These are phyloP conservation scores for Leucophenga varia DNA, from an alignment of 1,140 invertebrate genomes.

Conservation along the genomic window DNA sequence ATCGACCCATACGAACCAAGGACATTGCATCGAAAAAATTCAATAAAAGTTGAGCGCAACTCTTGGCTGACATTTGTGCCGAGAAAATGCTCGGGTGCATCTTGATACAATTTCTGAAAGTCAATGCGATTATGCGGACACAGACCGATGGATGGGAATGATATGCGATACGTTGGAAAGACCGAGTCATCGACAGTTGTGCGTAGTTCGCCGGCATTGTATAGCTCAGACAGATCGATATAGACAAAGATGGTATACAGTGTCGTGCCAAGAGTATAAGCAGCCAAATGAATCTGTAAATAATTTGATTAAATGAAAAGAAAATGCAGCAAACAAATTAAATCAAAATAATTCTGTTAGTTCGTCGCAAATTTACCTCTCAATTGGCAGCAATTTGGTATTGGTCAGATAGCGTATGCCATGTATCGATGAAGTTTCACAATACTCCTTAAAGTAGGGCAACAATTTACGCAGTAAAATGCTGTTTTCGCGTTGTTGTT, in stretches of 20 bases:
- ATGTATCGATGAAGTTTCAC: slow-evolving; percentile 33
- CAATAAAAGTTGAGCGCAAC: slow-evolving; percentile 23
- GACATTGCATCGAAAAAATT: slow-evolving; percentile 28
- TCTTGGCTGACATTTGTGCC: slow-evolving; percentile 19
- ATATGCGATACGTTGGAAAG: slow-evolving; percentile 28
- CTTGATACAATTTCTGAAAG: slow-evolving; percentile 17
- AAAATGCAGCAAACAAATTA: background rate
- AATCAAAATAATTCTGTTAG: background rate
- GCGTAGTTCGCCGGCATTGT: slow-evolving; percentile 29
- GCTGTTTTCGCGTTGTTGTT: no score
- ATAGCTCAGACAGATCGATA: slow-evolving; percentile 29
- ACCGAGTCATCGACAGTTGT: slow-evolving; percentile 42
- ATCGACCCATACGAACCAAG: slow-evolving; percentile 22
- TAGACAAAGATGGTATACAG: slow-evolving; percentile 33
- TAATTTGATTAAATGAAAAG: no score
- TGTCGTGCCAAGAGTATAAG: slow-evolving; percentile 33
- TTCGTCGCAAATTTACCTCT: slow-evolving; percentile 25
- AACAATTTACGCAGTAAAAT: slow-evolving; percentile 7
- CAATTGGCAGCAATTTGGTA: slow-evolving; percentile 29
- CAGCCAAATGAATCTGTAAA: slow-evolving; percentile 38
- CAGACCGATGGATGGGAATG: slow-evolving; percentile 38
- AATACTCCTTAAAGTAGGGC: slow-evolving; percentile 36
- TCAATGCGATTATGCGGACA: slow-evolving; percentile 36
- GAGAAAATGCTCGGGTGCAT: slow-evolving; percentile 27
- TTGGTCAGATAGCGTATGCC: slow-evolving; percentile 41